Base-by-base conservation (phyloP, 2,888 invertebrate species). In the Drosophila neonasuta region DNA sequence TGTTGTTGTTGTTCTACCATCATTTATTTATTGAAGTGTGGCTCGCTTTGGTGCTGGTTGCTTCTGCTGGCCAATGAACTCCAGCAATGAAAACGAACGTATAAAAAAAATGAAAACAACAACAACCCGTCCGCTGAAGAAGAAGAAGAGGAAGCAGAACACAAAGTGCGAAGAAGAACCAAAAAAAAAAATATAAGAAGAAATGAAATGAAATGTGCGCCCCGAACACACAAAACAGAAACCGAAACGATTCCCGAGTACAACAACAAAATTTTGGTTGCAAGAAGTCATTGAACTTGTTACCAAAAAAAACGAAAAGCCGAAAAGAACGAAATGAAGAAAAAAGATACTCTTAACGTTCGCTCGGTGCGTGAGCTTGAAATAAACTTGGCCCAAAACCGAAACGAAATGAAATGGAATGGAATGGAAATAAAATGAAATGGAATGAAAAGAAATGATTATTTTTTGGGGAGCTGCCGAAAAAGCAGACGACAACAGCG, bases 21-120 rank as follows among this genome's bases (percentile, higher is more conserved):
- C 76, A 83, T 77, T 83, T 83, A 71, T 81, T 85, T 83, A 79
- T 80, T 85, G 74, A 77, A 78, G 79, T 82, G 69, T 65, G 69
- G 73, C 71, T 79, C 44, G 74, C 60, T 71, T 71, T 68, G 57
- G 60, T 68, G 44, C 24, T 63, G 49, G 49, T 24, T 60, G 64
- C 48, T 64, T 49, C 46, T 58, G 51, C 39, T 62, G 74, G 89
- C 84, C 89, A 88, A 81, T 89, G 89, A 89, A 89, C 89, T 89
- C 81, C 67, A 73, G 79, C 87, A 89, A 89, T 88, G 89, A 89
- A 89, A 89, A 89, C 89, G 89, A 89, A 89, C 82, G 89, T 84
- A 88, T 80, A 83, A 88, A 82, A 79, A 77, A 74, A 75, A 84
- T 78, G 79, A 77, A 80, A 86, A 81, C 79, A 84, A 82, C 75